phyloP scores from a whole-genome alignment of 2,113 vertebrate species.

The Morone saxatilis region DNA sequence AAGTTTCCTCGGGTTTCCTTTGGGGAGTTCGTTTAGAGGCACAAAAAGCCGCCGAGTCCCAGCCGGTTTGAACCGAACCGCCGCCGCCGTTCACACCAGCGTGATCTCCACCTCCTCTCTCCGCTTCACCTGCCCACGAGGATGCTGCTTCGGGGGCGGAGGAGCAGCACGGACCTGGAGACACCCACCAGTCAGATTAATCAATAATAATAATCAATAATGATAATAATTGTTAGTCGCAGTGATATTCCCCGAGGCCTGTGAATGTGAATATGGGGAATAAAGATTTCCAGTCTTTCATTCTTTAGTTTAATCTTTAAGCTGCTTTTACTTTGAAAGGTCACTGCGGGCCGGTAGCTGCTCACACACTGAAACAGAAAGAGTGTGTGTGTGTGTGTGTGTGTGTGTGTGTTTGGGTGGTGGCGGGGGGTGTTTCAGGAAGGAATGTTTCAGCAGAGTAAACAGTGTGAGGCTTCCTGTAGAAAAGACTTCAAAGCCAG shows the following conservation, averaged over 20 bases:
- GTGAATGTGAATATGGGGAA: no score
- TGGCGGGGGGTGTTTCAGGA: conserved; percentile 49
- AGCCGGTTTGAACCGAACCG: conserved; percentile 17
- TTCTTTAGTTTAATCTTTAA: no score
- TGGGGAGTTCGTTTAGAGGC: conserved; percentile 34
- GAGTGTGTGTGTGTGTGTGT: no score
- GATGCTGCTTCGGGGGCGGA: conserved; percentile 84
- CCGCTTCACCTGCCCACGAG: conserved; percentile 84
- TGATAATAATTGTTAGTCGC: no score
- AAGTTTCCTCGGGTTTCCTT: conserved; percentile 47
- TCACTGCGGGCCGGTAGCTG: no score
- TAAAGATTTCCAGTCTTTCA: no score
- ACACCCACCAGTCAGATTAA: not conserved
- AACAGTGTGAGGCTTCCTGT: conserved; percentile 80
- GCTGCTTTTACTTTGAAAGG: no score
- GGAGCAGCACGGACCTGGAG: conserved; percentile 83
- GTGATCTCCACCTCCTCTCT: conserved; percentile 86
- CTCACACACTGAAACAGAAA: no score
- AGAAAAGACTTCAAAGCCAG: conserved; percentile 78
- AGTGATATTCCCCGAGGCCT: no score
- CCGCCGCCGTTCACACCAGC: conserved; percentile 75
- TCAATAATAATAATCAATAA: no score
- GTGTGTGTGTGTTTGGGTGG: conserved; percentile 25
- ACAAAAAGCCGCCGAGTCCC: conserved; percentile 6
- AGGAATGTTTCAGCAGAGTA: conserved; percentile 80